Conservation (phyloP, 1,140 invertebrate species). For the Hyles euphorbiae region DNA sequence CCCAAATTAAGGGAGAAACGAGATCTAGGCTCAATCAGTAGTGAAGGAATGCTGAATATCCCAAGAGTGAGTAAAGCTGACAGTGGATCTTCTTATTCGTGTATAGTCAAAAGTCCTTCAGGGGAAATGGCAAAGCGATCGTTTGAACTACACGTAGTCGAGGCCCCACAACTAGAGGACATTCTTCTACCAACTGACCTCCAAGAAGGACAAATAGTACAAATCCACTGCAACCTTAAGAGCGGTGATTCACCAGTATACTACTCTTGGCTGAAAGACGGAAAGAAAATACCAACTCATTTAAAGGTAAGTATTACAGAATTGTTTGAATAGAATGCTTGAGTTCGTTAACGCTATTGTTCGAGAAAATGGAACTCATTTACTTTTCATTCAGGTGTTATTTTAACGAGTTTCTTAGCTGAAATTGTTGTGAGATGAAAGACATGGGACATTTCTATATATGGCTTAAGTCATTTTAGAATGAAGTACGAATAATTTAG, state of each 20-base stretch:
- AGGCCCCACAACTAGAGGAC: constrained; percentile 82
- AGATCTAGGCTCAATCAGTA: constrained; percentile 39
- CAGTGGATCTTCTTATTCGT: constrained; percentile 86
- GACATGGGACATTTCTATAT: too few relatives aligned
- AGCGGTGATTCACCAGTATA: constrained; percentile 93
- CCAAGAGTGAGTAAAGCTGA: constrained; percentile 82
- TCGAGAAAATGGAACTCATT: too few relatives aligned
- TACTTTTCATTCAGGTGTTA: too few relatives aligned
- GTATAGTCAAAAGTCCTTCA: constrained; percentile 85
- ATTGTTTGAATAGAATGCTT: too few relatives aligned
- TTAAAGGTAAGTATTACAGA: constrained; percentile 76
- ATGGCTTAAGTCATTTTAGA: too few relatives aligned
- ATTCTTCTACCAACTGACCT: constrained; percentile 77
- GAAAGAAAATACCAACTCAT: constrained; percentile 80
- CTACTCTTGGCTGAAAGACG: constrained; percentile 93
- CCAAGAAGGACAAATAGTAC: constrained; percentile 91
- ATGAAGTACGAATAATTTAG: too few relatives aligned
- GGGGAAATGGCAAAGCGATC: constrained; percentile 85
- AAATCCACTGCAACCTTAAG: constrained; percentile 92
- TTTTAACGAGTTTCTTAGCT: too few relatives aligned
- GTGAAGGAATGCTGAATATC: constrained; percentile 79
- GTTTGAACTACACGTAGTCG: constrained; percentile 82
- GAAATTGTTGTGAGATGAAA: too few relatives aligned
- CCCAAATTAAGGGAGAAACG: constrained; percentile 67
- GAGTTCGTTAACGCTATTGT: too few relatives aligned